Conservation (phyloP, 2,888 invertebrate genomes). For the Dynastes tityus region DNA sequence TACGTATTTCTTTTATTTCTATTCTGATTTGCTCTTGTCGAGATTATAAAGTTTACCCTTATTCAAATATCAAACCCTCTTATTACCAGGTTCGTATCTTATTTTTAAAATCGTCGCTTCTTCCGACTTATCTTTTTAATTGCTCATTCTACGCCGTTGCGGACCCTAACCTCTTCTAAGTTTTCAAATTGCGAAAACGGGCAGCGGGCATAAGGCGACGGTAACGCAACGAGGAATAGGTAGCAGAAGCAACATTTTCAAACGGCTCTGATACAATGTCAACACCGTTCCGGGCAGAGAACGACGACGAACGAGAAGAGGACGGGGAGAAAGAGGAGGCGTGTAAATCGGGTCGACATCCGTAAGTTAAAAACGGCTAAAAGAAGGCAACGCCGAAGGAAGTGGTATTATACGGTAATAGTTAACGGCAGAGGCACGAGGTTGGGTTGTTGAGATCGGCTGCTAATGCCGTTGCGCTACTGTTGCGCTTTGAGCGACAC, state of each 20-base stretch:
- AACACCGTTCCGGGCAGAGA: conserved; percentile 51
- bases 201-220: conserved; percentile 21
- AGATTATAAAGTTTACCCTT: not conserved
- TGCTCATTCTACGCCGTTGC: conserved; percentile 58
- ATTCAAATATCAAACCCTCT: conserved; percentile 40
- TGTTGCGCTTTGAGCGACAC: conserved; percentile 62
- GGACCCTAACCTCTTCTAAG: conserved; percentile 10
- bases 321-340: conserved; percentile 17
- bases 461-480: conserved; percentile 43
- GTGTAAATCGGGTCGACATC: conserved; percentile 52
- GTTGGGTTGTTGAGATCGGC: conserved; percentile 52
- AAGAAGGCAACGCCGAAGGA: conserved; percentile 33
- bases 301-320: conserved; percentile 13
- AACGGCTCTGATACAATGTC: conserved; percentile 40
- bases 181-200: conserved; percentile 23
- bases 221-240: not conserved
- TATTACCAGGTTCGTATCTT: conserved; percentile 58
- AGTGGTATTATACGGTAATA: conserved; percentile 7
- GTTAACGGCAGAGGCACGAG: conserved; percentile 49
- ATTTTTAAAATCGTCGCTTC: conserved; percentile 64
- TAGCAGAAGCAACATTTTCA: conserved; percentile 27
- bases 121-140: conserved; percentile 68
- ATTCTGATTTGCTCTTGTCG: not conserved
- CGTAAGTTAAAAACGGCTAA: conserved; percentile 34
- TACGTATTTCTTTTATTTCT: not conserved